Base-by-base conservation (phyloP, 2,797 vertebrate species). In the Leuciscus waleckii region DNA sequence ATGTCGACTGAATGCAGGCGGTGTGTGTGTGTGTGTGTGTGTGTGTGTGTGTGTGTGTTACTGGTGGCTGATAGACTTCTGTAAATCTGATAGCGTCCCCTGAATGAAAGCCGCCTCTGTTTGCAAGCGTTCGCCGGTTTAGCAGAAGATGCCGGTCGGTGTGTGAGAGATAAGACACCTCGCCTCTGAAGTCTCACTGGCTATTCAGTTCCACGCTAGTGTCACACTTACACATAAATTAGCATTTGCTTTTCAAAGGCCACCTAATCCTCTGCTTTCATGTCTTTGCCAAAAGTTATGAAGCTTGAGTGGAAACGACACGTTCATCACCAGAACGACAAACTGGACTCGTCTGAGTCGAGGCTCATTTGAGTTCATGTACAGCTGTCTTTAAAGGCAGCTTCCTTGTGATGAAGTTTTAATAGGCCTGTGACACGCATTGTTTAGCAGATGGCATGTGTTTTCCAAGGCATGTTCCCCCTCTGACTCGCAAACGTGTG, bases 201-300 rank as follows among this genome's bases (percentile, higher is more conserved):
- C 95, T 96, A 94, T 96, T 97, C 95, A 94, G 96, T 96, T 96
- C 96, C 94, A 95, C 92, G 92, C 95, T 94, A 77, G 95, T 95
- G 93, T 94, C 92, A 90, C 94, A 93, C 94, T 95, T 95, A 92
- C 93, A 84, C 77, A 78, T 71, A 94, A 96, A 97, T 97, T 96
- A 96, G 95, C 95, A 97, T 96, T 94, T 94, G 41, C 93, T 94
- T 93, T 95, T 95, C 94, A 93, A 95, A 95, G 94, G 94, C 79
- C 93, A 92, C 88, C 94, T 95, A 95, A 96, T 96, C 95, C 93
- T 94, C 93, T 93, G 93, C 95, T 90, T 91, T 93, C 93, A 94
- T 93, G 94, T 92, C 93, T 94, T 94, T 91, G 92, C 93, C 92
- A 94, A 94, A 94, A 95, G 94, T 94, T 94, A 92, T 94, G 95